Evolutionary conservation across 2,113 vertebrate genomes (phyloP).

Genomic region (Eleginops maclovinus): DNA sequence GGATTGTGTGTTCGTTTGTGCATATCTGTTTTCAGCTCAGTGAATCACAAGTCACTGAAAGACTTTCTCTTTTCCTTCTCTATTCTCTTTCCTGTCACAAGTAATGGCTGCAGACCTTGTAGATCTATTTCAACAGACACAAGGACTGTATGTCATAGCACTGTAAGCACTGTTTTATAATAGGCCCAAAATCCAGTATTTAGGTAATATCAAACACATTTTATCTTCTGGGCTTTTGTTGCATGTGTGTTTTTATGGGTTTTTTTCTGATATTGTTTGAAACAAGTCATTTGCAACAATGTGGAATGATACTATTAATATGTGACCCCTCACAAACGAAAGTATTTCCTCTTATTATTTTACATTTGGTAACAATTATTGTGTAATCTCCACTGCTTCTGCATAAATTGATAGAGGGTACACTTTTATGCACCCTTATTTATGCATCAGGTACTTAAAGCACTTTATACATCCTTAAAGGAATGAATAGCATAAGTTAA

Average conservation of each 20-base stretch:
- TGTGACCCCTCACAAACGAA: neutral
- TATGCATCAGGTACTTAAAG: neutral
- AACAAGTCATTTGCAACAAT: neutral
- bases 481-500: neutral
- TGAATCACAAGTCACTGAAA: neutral
- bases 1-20: neutral
- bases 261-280: neutral
- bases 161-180: no score
- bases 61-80: constrained; percentile 69
- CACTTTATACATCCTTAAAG: neutral
- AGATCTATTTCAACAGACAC: neutral
- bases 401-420: neutral
- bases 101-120: neutral
- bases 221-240: neutral
- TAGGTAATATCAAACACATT: neutral
- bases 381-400: constrained; percentile 1
- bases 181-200: neutral
- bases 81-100: constrained; percentile 73
- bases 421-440: neutral
- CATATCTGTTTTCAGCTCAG: neutral
- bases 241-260: neutral
- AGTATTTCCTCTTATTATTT: neutral
- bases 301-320: neutral
- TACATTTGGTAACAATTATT: neutral
- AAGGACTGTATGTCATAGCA: no score